Evolutionary conservation across 2,113 vertebrate genomes (phyloP), one percentile per base, ranked within the genome.

Genomic region (rat (Rattus norvegicus)): DNA sequence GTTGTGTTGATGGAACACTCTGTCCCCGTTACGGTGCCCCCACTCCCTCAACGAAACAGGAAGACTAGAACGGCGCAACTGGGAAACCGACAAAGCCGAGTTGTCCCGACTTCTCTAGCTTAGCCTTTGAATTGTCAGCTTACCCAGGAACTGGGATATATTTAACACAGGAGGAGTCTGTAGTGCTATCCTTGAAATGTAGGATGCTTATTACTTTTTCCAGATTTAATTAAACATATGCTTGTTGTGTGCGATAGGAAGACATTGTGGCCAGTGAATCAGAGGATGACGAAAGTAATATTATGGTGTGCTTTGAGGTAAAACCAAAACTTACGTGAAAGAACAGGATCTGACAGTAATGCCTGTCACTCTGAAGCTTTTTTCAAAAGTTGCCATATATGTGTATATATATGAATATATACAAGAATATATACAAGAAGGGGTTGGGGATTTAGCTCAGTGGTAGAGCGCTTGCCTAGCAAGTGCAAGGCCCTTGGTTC

Each of bases 31-130:
- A 94, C 47, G 96, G 92, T 96, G 90, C 95, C 83, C 90, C 54
- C 43, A 67, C n/a, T n/a, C n/a, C n/a, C 69, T 97, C 67, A 2
- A 65, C 30, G 65, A 88, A 96, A 94, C 65, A 87, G 93, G 88
- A 96, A 90, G 97, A 97, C 94, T 94, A 91, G 98, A 97, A 94
- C 96, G 97, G 96, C 94, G 95, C 47, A 85, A 54, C 0, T 94
- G 94, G 91, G 96, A 96, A 97, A 93, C 87, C 95, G 88, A 83
- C 52, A 63, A 93, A 98, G 97, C 97, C 97, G 96, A 97, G 96
- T 94, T 98, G 96, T 95, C 96, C 98, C 92, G 75, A 97, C 96
- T 97, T 97, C n/a, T 93, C 89, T 92, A 76, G 87, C 88, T 97
- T 96, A 97, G 87, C 80, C 96, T 97, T 93, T 91, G 69, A 96